These are phyloP conservation scores for Amitus sp. DNA, from an alignment of 2,888 invertebrate genomes.

Conservation along the genomic window DNA sequence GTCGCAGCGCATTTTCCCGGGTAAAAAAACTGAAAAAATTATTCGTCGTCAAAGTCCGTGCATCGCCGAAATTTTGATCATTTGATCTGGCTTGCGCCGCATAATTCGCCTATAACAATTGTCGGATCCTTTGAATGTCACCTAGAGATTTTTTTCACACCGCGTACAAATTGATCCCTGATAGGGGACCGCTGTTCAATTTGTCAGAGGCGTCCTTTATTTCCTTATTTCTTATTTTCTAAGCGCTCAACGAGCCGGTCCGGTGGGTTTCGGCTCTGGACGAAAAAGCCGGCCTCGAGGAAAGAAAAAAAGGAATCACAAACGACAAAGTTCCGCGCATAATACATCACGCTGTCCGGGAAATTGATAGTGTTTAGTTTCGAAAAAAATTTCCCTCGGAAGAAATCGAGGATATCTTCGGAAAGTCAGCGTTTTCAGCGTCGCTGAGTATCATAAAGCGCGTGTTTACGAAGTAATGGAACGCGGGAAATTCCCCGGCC, in stretches of 20 bases:
- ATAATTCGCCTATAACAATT: slow-evolving; percentile 23
- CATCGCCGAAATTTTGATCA: too few relatives aligned
- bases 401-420: too few relatives aligned
- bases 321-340: slow-evolving; percentile 23
- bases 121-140: too few relatives aligned
- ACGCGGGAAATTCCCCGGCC: background rate
- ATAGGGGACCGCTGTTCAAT: slow-evolving; percentile 26
- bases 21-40: too few relatives aligned
- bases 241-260: slow-evolving; percentile 7
- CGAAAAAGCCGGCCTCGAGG: background rate
- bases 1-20: too few relatives aligned
- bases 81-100: too few relatives aligned
- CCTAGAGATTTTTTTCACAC: too few relatives aligned
- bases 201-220: slow-evolving; percentile 17
- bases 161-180: slow-evolving; percentile 21
- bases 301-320: slow-evolving; percentile 17
- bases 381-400: slow-evolving; percentile 19
- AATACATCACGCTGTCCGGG: slow-evolving; percentile 45
- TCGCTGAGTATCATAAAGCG: too few relatives aligned
- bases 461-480: too few relatives aligned
- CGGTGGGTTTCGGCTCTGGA: slow-evolving; percentile 13
- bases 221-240: too few relatives aligned
- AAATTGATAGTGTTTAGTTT: slow-evolving; percentile 50
- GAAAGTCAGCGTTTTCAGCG: too few relatives aligned
- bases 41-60: too few relatives aligned